phyloP scores from a whole-genome alignment of 1,140 invertebrate genomes.

The Nilaparvata lugens region DNA sequence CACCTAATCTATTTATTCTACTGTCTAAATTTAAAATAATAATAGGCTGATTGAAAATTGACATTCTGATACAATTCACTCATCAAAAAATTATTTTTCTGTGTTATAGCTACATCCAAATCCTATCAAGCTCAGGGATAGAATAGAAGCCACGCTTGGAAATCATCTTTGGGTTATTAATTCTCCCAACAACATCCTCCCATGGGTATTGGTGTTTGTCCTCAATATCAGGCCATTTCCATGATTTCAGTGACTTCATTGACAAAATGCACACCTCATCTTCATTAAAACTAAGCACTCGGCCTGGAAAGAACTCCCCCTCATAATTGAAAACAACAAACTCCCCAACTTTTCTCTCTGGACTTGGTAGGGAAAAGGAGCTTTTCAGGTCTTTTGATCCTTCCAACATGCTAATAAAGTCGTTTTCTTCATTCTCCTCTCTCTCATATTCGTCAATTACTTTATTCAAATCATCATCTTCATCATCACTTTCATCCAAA shows the following conservation, averaged over 20 bases:
- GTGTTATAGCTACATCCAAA: background rate
- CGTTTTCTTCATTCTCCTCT: background rate
- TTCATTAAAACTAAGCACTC: constrained; percentile 6
- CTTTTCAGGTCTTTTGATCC: background rate
- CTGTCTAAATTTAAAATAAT: background rate
- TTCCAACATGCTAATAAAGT: background rate
- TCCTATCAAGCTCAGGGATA: constrained; percentile 1
- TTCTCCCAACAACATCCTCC: constrained; percentile 1
- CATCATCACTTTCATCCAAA: constrained; percentile 1
- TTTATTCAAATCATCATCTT: background rate
- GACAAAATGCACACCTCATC: constrained; percentile 2
- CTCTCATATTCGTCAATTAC: background rate
- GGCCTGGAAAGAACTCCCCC: constrained; percentile 9
- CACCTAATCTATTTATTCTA: background rate
- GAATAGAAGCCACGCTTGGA: background rate
- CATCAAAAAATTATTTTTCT: background rate
- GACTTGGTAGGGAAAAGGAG: background rate
- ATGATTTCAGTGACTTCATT: constrained; percentile 14
- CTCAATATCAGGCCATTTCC: constrained; percentile 15
- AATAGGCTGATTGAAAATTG: background rate
- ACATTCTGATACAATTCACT: background rate
- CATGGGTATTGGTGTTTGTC: constrained; percentile 6
- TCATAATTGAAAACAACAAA: constrained; percentile 10
- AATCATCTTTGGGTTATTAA: background rate
- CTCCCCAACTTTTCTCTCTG: background rate